Base-by-base conservation (phyloP, 2,888 invertebrate species). In the Pseudoips prasinana region DNA sequence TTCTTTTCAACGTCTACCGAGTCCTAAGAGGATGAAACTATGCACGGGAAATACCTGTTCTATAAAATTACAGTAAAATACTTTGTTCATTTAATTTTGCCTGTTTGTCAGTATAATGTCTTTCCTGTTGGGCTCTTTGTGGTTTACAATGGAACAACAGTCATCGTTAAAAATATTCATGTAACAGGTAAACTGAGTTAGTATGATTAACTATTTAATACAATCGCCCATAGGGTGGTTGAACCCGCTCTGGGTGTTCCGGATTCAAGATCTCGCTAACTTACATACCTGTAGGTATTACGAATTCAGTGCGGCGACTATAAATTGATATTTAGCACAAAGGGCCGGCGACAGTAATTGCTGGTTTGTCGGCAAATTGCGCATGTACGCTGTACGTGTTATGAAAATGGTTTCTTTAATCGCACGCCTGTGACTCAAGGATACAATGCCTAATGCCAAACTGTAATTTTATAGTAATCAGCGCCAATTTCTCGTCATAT, bases 311-410 rank as follows among this genome's bases (percentile, higher is more conserved):
- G 32, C 46, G 46, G 43, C 49, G 56, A 45, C 55, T 54, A 66
- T 70, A 71, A 75, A 73, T 72, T 75, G 60, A 65, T 72, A 67
- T 67, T 64, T 72, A 47, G 53, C 61, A 72, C 69, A 78, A 77
- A 80, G 73, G 64, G 52, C 57, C 64, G 59, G 55, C 59, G 67
- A 68, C 65, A 65, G 68, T 78, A 74, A 83, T 81, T 78, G 67
- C 55, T 57, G 39, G 50, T 60, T 65, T 65, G 60, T 54, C 58
- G 54, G 64, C 62, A 68, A 72, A 73, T 73, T 72, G 63, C 55
- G 26, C 33, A 26, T 29, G 39, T 42, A 70, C 65, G 63, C 7
- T 69, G 67, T 63, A 20, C 64, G 59, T 64, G 59, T n/a, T n/a
- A n/a, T n/a, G 1, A 57, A 64, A 73, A 64, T 67, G 50, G 67